Percentiles rank a stretch among this genome's conserved stretches.
Evolutionary conservation across 1,140 invertebrate genomes (phyloP).

Genomic region (Hyles euphorbiae): DNA sequence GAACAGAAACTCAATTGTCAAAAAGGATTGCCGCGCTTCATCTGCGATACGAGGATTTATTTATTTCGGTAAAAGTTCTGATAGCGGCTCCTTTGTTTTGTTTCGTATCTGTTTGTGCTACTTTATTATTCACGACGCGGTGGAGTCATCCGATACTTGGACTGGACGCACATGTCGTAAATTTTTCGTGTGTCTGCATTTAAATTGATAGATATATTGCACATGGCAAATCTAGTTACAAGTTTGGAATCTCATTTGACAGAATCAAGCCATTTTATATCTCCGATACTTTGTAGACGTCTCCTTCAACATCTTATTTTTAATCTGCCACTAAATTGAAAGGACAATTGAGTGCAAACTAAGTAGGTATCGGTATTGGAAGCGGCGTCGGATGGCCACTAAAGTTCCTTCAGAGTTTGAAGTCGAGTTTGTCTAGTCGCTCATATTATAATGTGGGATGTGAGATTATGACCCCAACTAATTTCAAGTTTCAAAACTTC

Average conservation of each 20-base stretch:
- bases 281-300: too few relatives aligned
- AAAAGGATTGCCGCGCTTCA: slow-evolving; percentile 36
- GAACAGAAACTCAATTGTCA: slow-evolving; percentile 54
- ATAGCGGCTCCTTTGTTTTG: slow-evolving; percentile 9
- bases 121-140: slow-evolving; percentile 17
- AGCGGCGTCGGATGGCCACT: not conserved
- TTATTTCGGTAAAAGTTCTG: slow-evolving; percentile 15
- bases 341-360: too few relatives aligned
- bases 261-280: too few relatives aligned
- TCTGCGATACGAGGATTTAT: slow-evolving; percentile 25
- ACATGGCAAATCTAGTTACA: too few relatives aligned
- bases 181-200: slow-evolving; percentile 8
- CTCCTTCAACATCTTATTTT: too few relatives aligned
- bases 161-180: slow-evolving; percentile 8
- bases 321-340: not conserved
- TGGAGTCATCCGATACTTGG: slow-evolving; percentile 6
- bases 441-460: slow-evolving; percentile 31
- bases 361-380: too few relatives aligned
- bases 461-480: slow-evolving; percentile 49
- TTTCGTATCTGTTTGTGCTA: slow-evolving; percentile 11
- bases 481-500: slow-evolving; percentile 60
- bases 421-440: slow-evolving; percentile 24
- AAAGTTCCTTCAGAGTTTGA: slow-evolving; percentile 9
- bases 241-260: too few relatives aligned
- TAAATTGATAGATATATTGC: not conserved